A percentile compares a stretch with the other conserved stretches of the same genome.
phyloP scores from a whole-genome alignment of 2,888 invertebrate species.

The Globia sparganii region DNA sequence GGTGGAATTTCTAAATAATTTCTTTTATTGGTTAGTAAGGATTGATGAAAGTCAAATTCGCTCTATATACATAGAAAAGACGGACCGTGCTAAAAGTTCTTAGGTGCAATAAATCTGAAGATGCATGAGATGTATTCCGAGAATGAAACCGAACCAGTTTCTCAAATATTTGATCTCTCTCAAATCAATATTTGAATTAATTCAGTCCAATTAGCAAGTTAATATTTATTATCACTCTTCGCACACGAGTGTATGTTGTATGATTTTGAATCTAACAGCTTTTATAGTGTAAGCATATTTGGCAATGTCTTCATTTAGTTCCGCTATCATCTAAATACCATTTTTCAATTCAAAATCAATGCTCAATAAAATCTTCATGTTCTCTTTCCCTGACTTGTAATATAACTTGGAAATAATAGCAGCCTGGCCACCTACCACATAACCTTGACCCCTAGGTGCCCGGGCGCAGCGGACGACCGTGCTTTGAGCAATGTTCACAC shows the following conservation, averaged over 20 bases:
- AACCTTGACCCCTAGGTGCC: constrained; percentile 74
- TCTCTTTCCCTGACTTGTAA: constrained; percentile 4
- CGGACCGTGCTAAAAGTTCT: background rate
- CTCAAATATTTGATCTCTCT: constrained; percentile 36
- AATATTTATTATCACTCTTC: constrained; percentile 38
- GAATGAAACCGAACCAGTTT: constrained; percentile 43
- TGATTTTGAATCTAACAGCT: constrained; percentile 7
- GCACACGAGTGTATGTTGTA: constrained; percentile 8
- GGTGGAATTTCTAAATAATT: background rate
- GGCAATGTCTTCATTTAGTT: background rate
- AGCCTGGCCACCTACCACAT: constrained; percentile 53
- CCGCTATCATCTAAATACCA: background rate
- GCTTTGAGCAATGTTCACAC: constrained; percentile 66
- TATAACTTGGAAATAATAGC: constrained; percentile 49
- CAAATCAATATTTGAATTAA: constrained; percentile 41
- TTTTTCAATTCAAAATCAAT: constrained; percentile 1
- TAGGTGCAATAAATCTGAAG: constrained; percentile 14
- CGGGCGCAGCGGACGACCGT: constrained; percentile 66
- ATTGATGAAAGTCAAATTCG: constrained; percentile 19
- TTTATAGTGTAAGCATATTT: background rate
- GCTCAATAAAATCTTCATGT: background rate
- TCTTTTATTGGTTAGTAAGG: background rate
- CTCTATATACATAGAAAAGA: constrained; percentile 18
- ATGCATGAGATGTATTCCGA: constrained; percentile 32
- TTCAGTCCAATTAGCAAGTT: constrained; percentile 39